These are phyloP conservation scores for Cynodonichthys magdalenae DNA, from an alignment of 2,797 vertebrate genomes.

Conservation along the genomic window DNA sequence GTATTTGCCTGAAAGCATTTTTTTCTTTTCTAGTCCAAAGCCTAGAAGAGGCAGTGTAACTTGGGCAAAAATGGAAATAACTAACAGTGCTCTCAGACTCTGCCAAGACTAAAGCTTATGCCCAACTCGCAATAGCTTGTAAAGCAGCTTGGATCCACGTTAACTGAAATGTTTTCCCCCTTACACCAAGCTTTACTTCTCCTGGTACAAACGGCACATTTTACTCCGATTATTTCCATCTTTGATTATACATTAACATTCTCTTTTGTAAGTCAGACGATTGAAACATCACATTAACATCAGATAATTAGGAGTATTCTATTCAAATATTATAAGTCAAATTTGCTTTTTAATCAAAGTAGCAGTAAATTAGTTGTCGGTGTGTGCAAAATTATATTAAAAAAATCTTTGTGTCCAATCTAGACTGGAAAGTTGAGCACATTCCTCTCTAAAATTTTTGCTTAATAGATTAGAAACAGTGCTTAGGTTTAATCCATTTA, in stretches of 20 bases:
- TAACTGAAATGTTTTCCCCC: not conserved
- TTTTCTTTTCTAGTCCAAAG: slow-evolving; percentile 5
- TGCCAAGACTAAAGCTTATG: not conserved
- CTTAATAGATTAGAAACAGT: slow-evolving; percentile 6
- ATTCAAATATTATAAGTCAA: not conserved
- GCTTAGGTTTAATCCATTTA: slow-evolving; percentile 15
- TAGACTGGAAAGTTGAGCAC: not conserved
- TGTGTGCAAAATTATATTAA: not conserved
- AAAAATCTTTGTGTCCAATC: not conserved
- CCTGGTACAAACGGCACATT: no score
- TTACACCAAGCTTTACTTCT: not conserved
- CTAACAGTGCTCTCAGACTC: not conserved
- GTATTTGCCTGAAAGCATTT: slow-evolving; percentile 6
- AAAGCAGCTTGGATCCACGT: not conserved
- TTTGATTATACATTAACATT: not conserved
- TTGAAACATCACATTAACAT: no score
- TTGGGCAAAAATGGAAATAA: slow-evolving; percentile 6
- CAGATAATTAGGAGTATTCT: not conserved
- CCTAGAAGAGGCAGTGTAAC: not conserved
- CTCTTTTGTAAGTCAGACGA: not conserved
- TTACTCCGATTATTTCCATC: not conserved
- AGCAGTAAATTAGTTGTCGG: not conserved
- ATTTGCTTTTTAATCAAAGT: not conserved
- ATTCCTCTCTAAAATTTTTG: not conserved
- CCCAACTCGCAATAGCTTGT: not conserved